A percentile compares a stretch with the other conserved stretches of the same genome.
Conservation (phyloP, 92 coral and sea anemone genomes). For the Zoanthus sociatus region DNA sequence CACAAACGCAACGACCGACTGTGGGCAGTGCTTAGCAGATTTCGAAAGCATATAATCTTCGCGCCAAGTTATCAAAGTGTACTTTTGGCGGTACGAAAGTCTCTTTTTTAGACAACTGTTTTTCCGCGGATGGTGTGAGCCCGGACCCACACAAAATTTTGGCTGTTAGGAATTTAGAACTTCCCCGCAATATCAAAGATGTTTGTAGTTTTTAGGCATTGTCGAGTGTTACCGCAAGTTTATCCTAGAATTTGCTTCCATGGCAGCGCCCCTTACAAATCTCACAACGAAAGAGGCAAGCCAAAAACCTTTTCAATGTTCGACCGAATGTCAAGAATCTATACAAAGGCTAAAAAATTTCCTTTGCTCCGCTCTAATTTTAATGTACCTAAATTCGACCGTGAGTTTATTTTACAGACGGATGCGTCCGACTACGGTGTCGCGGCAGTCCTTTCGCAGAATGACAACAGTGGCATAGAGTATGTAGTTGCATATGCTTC, state of each 20-base stretch:
- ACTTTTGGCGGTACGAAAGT: conserved; percentile 45
- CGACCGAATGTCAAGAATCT: conserved; percentile 39
- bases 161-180: conserved; percentile 31
- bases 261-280: conserved; percentile 45
- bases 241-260: conserved; percentile 32
- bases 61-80: conserved; percentile 45
- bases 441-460: conserved; percentile 48
- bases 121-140: conserved; percentile 17
- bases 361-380: conserved; percentile 43
- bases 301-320: conserved; percentile 40
- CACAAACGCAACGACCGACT: conserved; percentile 42
- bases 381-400: conserved; percentile 27
- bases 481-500: conserved; percentile 38
- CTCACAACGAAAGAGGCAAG: conserved; percentile 39
- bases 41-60: conserved; percentile 37
- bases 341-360: conserved; percentile 22
- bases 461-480: conserved; percentile 37
- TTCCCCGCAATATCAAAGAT: conserved; percentile 37
- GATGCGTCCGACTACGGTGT: conserved; percentile 53
- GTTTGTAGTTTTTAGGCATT: conserved; percentile 38
- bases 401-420: conserved; percentile 51
- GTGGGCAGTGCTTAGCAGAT: conserved; percentile 22
- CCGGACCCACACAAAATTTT: conserved; percentile 46
- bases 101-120: conserved; percentile 26
- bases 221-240: conserved; percentile 29